Percentiles rank a stretch among this genome's conserved stretches.
Evolutionary conservation across 2,888 invertebrate genomes (phyloP).

Genomic region (Cantharis rufa): DNA sequence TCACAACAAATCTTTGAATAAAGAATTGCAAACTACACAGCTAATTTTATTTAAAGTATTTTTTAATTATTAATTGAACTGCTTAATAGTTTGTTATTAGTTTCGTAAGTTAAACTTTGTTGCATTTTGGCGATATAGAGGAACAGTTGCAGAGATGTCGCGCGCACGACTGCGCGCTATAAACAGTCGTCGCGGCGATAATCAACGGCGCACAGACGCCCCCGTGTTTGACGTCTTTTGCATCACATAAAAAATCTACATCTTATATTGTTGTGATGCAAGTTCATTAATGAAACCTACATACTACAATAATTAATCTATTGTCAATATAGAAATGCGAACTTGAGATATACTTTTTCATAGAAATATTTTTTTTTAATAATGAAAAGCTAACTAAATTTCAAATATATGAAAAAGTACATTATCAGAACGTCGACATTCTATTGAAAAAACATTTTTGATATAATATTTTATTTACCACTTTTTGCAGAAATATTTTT

Average conservation of each 20-base stretch:
- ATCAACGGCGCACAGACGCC: conserved; percentile 28
- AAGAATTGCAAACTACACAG: background rate
- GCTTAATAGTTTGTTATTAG: background rate
- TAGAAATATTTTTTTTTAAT: no score
- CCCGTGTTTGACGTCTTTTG: conserved; percentile 22
- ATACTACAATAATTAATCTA: background rate
- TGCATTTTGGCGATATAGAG: conserved; percentile 8
- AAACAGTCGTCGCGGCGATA: conserved; percentile 27
- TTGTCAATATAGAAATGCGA: background rate
- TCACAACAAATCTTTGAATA: background rate
- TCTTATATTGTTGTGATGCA: background rate
- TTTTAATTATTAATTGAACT: background rate
- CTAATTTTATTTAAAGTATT: background rate
- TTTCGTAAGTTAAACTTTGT: conserved; percentile 19
- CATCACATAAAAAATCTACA: conserved; percentile 8
- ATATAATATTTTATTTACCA: no score
- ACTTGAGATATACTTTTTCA: background rate
- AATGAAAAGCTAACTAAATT: no score
- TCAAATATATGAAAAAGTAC: no score
- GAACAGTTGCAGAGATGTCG: conserved; percentile 21
- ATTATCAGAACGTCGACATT: no score
- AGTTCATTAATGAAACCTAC: background rate
- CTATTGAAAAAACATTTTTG: no score
- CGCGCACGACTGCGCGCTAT: conserved; percentile 22
- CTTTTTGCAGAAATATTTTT: no score